These are phyloP conservation scores for Elephantulus edwardii DNA, from an alignment of 2,113 vertebrate species.

Conservation along the genomic window DNA sequence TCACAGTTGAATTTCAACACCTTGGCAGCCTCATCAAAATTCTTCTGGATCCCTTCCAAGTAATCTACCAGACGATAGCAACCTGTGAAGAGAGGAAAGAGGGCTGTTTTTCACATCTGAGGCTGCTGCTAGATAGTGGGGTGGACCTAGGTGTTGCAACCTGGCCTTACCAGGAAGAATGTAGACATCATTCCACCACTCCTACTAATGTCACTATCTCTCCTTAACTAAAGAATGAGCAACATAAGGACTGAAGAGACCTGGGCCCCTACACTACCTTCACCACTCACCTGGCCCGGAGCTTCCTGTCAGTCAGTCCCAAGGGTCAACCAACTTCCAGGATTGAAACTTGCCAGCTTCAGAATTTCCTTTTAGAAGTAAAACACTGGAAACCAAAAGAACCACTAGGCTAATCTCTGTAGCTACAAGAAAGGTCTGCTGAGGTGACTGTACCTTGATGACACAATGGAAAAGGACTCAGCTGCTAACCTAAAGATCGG, in stretches of 20 bases:
- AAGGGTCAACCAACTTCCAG: not conserved
- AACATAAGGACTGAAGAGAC: not conserved
- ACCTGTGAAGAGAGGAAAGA: constrained; percentile 79
- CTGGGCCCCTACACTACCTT: not conserved
- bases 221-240: not conserved
- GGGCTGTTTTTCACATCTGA: not conserved
- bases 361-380: not conserved
- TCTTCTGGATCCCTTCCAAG: constrained; percentile 91
- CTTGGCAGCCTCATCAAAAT: constrained; percentile 89
- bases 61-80: constrained; percentile 95
- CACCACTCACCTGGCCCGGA: not conserved
- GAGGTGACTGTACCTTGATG: not conserved
- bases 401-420: not conserved
- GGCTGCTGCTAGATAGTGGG: not conserved
- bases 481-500: too few species aligned
- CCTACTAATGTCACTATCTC: not conserved
- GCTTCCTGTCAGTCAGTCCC: not conserved
- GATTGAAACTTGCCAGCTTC: not conserved
- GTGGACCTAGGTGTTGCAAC: not conserved
- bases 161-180: not conserved
- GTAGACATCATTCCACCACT: not conserved
- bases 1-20: constrained; percentile 96
- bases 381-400: not conserved
- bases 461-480: too few species aligned
- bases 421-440: not conserved